Base-by-base conservation (phyloP, 2,113 vertebrate genomes). In the Reinhardtius hippoglossoides region DNA sequence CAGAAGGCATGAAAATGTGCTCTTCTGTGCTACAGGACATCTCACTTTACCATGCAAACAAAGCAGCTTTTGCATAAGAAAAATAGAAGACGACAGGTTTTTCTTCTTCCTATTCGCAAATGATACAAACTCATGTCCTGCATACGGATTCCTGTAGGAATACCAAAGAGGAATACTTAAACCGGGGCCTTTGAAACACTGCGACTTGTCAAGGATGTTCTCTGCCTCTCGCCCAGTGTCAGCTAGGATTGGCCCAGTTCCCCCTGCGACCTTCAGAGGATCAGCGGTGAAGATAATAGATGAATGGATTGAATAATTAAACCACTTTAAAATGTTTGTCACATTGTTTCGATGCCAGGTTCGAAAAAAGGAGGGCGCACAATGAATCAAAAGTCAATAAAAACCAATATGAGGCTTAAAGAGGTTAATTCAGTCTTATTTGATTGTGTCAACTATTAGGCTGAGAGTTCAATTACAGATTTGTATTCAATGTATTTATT, bases 401-500 rank as follows among this genome's bases (percentile, higher is more conserved):
- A 40, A 48, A 14, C 7, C 23, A 4, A 46, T 50, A 23, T 60
- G 3, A 37, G 46, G 23, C 9, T 54, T 27, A 58, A 61, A 44
- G 9, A 55, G 5, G 2, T 68, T 64, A 6, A 15, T 50, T 50
- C 5, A 55, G 24, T 15, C 9, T 44, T 59, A 10, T 67, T 67
- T 75, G 72, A 67, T 66, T 21, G 9, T 73, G 48, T 79, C 50
- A 56, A 69, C 50, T 54, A 56, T 56, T 24, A 12, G 31, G 31
- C 31, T 31, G 31, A 31, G 31, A 31, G 31, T 31, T 31, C 31
- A 31, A 31, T 31, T 31, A 7, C 31, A 31, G 31, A 55, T 56
- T 56, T 56, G 20, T 27, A 61, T 78, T 31, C 35, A 78, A 74
- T 68, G 27, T 1, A 52, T 84, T 71, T 67, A 63, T 72, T 66